A percentile compares a stretch with the other conserved stretches of the same genome.
Evolutionary conservation across 2,888 invertebrate species (phyloP).

Genomic region (Serripes groenlandicus): DNA sequence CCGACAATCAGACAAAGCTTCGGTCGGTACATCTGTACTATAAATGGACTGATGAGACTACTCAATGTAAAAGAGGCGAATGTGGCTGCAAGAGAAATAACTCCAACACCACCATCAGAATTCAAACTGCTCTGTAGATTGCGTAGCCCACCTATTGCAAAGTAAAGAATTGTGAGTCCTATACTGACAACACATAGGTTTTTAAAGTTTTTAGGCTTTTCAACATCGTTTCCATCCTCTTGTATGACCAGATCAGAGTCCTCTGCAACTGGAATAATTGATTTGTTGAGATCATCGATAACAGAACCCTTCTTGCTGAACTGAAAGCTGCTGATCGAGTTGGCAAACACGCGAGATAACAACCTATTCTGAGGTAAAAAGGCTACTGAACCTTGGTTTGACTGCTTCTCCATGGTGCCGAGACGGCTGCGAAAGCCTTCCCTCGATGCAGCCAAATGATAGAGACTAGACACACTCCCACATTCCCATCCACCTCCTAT

Average conservation of each 20-base stretch:
- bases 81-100: slow-evolving; percentile 79
- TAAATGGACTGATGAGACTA: slow-evolving; percentile 82
- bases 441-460: slow-evolving; percentile 10
- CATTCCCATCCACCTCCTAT: slow-evolving; percentile 66
- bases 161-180: slow-evolving; percentile 78
- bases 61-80: slow-evolving; percentile 81
- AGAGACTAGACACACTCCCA: slow-evolving; percentile 65
- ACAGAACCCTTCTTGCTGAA: slow-evolving; percentile 7
- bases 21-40: slow-evolving; percentile 81
- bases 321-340: slow-evolving; percentile 29
- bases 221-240: neutral
- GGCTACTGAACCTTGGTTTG: slow-evolving; percentile 2
- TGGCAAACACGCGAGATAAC: slow-evolving; percentile 34
- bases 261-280: neutral
- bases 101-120: slow-evolving; percentile 80
- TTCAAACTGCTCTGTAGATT: slow-evolving; percentile 85
- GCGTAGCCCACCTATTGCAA: slow-evolving; percentile 80
- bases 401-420: slow-evolving; percentile 26
- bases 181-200: slow-evolving; percentile 81
- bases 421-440: slow-evolving; percentile 26
- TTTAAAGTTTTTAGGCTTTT: slow-evolving; percentile 73
- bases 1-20: slow-evolving; percentile 74
- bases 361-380: slow-evolving; percentile 25
- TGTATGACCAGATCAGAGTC: neutral
- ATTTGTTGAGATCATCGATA: slow-evolving; percentile 1